phyloP scores from a whole-genome alignment of 1,140 invertebrate genomes.

The Neodiprion pinetum region DNA sequence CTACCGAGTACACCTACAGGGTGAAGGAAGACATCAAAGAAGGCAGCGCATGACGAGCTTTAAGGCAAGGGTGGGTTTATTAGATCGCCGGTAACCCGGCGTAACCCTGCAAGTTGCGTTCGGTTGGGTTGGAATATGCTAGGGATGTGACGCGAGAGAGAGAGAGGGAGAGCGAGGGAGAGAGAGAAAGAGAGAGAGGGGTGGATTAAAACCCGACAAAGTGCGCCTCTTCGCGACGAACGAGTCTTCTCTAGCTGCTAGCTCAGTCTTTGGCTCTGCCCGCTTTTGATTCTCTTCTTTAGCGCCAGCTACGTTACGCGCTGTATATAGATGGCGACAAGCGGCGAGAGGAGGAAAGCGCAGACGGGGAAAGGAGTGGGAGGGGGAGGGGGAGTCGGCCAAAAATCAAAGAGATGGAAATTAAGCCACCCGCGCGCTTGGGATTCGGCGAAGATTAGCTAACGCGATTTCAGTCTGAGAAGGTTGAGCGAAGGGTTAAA shows the following conservation, averaged over 20 bases:
- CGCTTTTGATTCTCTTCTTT: not conserved
- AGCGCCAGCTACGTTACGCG: not conserved
- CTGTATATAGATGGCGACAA: not conserved
- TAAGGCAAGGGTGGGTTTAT: slow-evolving; percentile 37
- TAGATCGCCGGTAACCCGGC: slow-evolving; percentile 37
- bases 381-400: slow-evolving; percentile 29
- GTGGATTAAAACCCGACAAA: slow-evolving; percentile 37
- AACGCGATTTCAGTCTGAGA: slow-evolving; percentile 40
- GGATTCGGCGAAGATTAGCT: slow-evolving; percentile 36
- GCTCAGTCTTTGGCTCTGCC: not conserved
- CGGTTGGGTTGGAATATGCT: slow-evolving; percentile 16
- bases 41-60: slow-evolving; percentile 12
- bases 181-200: no score
- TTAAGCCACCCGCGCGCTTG: slow-evolving; percentile 36
- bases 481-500: slow-evolving; percentile 23
- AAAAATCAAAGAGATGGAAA: slow-evolving; percentile 59
- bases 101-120: not conserved
- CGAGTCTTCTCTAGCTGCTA: not conserved
- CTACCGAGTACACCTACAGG: slow-evolving; percentile 28
- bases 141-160: no score
- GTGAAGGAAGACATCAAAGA: slow-evolving; percentile 41
- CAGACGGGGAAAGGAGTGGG: not conserved
- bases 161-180: no score
- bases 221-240: slow-evolving; percentile 26
- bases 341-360: slow-evolving; percentile 11